Base-by-base conservation (phyloP, 2,888 invertebrate species). In the Microctonus hyperodae region DNA sequence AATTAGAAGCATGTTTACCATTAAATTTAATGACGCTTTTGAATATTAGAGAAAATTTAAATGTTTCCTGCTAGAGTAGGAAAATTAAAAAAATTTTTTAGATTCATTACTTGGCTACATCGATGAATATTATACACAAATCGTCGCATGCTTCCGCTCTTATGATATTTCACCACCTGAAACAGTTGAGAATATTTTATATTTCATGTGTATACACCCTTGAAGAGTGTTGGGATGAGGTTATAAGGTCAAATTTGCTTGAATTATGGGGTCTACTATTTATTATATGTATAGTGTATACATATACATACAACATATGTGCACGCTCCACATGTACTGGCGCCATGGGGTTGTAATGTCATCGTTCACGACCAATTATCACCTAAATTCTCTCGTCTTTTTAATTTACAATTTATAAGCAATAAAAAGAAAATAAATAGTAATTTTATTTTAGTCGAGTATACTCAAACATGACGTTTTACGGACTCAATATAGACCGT, bases 301-400 rank as follows among this genome's bases (percentile, higher is more conserved):
- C 53, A 37, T 44, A 56, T 33, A 35, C 37, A 66, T 33, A 56
- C 48, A 22, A 62, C 71, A 72, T 70, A 70, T 71, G 70, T 72
- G 72, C 37, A 65, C 70, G 71, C 69, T 69, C 69, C 72, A n/a
- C n/a, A 63, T 65, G 44, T 68, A 63, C 58, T 73, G 74, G 74
- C 74, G 73, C 74, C 73, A 70, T 71, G 63, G 69, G 73, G 72
- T n/a, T 44, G 44, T 9, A 44, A 5, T 16, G 72, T 73, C 64
- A 73, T 68, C 75, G 69, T 74, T 71, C 74, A 75, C 69, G 71
- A 73, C 79, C 81, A 82, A 81, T 81, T 81, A 82, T 79, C 82
- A 81, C 80, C 75, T 74, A 72, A 70, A 68, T 69, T 67, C 67
- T 69, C 23, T 28, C 23, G 22, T 7, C 44, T 20, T 40, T 13